phyloP scores from a whole-genome alignment of 37 sponge, comb jelly and placozoan species.

The Halichondria panicea region DNA sequence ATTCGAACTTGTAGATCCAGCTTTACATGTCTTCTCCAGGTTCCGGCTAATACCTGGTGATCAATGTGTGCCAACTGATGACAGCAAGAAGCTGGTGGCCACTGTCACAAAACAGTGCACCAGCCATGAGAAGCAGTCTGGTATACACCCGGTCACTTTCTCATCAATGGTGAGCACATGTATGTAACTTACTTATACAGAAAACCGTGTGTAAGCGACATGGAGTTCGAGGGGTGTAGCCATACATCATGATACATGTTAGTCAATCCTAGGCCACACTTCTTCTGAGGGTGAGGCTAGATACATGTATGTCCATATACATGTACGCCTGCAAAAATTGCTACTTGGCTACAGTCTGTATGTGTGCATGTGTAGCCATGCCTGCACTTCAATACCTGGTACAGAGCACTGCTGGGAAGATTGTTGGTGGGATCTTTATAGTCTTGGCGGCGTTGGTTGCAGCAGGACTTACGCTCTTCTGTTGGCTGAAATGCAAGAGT shows the following conservation, averaged over 20 bases:
- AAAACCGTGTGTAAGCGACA: background rate
- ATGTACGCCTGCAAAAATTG: background rate
- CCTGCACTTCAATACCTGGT: background rate
- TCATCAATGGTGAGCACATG: background rate
- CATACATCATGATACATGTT: too few relatives aligned
- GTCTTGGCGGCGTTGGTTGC: background rate
- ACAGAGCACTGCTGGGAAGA: background rate
- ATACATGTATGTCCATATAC: background rate
- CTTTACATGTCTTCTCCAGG: conserved; percentile 18
- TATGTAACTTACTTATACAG: background rate
- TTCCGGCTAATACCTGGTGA: conserved; percentile 53
- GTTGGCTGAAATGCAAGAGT: conserved; percentile 8
- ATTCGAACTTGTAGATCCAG: background rate
- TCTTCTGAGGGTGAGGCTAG: background rate
- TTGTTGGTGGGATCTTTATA: conserved; percentile 7
- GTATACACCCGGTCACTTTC: background rate
- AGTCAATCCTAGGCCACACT: too few relatives aligned
- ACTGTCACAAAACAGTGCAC: conserved; percentile 1
- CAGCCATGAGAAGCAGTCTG: conserved; percentile 32
- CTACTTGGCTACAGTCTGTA: background rate
- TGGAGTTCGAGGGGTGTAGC: too few relatives aligned
- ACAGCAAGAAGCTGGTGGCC: conserved; percentile 12
- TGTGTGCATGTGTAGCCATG: background rate
- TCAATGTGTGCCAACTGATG: conserved; percentile 10
- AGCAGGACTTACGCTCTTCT: conserved; percentile 5